phyloP scores from a whole-genome alignment of 30 jellyfish, hydroid and myxozoan species.

The Catostylus mosaicus region DNA sequence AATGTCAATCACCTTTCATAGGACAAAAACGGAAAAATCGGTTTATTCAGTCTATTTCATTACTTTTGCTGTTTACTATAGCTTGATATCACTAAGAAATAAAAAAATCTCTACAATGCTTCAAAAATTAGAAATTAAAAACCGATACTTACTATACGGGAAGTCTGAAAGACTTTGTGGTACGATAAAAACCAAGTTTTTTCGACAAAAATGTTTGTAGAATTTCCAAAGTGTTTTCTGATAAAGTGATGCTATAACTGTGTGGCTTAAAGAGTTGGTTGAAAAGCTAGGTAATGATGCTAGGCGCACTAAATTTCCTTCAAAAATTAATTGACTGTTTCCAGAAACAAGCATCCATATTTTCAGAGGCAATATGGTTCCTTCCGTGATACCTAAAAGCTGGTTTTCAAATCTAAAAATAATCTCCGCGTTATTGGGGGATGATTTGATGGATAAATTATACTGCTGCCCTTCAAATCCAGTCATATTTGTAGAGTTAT shows the following conservation, averaged over 20 bases:
- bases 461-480: not conserved
- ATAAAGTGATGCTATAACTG: not conserved
- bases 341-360: not conserved
- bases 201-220: not conserved
- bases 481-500: not conserved
- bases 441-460: not conserved
- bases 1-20: too few species aligned
- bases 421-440: not conserved
- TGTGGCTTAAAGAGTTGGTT: not conserved
- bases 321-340: not conserved
- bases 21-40: too few species aligned
- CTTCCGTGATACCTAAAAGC: not conserved
- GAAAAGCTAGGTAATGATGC: slow-evolving; percentile 16
- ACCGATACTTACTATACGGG: not conserved
- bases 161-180: slow-evolving; percentile 15
- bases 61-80: too few species aligned
- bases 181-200: not conserved
- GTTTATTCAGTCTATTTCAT: too few species aligned
- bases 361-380: not conserved
- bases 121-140: not conserved
- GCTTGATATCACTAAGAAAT: too few species aligned
- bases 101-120: too few species aligned
- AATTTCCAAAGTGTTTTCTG: not conserved
- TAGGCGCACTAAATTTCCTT: not conserved
- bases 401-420: not conserved